Evolutionary conservation across 92 coral and sea anemone species (phyloP).

Genomic region (Metridium senile): DNA sequence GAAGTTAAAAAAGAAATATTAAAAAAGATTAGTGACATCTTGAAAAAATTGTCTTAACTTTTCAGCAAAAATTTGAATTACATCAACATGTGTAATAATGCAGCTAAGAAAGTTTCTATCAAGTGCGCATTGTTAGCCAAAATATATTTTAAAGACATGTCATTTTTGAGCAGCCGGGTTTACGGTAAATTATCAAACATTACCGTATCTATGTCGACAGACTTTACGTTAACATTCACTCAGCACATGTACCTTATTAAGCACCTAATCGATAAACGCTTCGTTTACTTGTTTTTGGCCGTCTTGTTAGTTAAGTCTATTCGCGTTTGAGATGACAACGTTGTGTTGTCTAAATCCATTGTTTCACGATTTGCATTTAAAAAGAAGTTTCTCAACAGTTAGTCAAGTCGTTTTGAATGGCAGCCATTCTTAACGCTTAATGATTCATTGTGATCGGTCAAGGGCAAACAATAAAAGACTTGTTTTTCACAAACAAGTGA

Average conservation of each 20-base stretch:
- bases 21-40: neutral
- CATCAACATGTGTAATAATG: too few relatives aligned
- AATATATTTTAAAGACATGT: too few relatives aligned
- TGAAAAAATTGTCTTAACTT: neutral
- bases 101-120: too few relatives aligned
- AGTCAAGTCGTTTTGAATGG: conserved; percentile 7
- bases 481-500: neutral
- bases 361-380: conserved; percentile 22
- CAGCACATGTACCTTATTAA: neutral
- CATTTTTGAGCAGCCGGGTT: neutral
- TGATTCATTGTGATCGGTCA: conserved; percentile 10
- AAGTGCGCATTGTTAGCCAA: too few relatives aligned
- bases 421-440: conserved; percentile 7
- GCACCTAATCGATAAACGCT: neutral
- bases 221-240: neutral
- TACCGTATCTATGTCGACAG: neutral
- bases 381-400: conserved; percentile 14
- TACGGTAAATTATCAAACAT: neutral
- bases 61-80: too few relatives aligned
- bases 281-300: neutral
- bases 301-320: neutral
- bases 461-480: conserved; percentile 3
- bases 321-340: neutral
- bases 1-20: neutral
- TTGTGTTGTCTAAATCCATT: neutral